Conservation (phyloP, 2,888 invertebrate genomes). For the Cephus spinipes region DNA sequence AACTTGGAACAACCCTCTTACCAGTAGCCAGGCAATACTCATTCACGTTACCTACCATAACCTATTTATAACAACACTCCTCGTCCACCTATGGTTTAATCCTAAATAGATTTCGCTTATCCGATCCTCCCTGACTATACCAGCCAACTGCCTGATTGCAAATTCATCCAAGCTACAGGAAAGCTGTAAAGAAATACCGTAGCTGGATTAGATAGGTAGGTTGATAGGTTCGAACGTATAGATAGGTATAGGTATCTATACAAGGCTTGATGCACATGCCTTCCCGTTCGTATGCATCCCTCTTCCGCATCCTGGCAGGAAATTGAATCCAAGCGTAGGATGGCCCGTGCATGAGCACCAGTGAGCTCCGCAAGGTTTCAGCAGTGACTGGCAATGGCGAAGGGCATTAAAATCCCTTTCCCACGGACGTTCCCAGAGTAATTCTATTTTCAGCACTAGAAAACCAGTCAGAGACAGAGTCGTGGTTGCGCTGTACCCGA, state of each 20-base stretch:
- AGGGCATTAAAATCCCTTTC: slow-evolving; percentile 46
- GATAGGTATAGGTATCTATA: background rate
- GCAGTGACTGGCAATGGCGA: slow-evolving; percentile 33
- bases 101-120: slow-evolving; percentile 21
- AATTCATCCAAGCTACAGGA: slow-evolving; percentile 27
- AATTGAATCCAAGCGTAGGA: slow-evolving; percentile 40
- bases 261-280: slow-evolving; percentile 30
- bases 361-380: background rate
- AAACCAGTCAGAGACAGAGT: background rate
- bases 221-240: slow-evolving; percentile 14
- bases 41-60: background rate
- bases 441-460: background rate
- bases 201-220: background rate
- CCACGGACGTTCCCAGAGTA: slow-evolving; percentile 8
- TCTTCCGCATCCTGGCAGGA: slow-evolving; percentile 26
- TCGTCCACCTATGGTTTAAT: slow-evolving; percentile 20
- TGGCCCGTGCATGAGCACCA: slow-evolving; percentile 20
- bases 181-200: slow-evolving; percentile 9
- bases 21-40: background rate
- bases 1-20: background rate
- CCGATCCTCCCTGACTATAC: slow-evolving; percentile 19
- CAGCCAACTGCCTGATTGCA: slow-evolving; percentile 32
- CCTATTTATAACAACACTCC: background rate
- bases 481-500: background rate
- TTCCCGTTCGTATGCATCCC: slow-evolving; percentile 20